Evolutionary conservation across 1,140 invertebrate species (phyloP).

Genomic region (Bactericera cockerelli): DNA sequence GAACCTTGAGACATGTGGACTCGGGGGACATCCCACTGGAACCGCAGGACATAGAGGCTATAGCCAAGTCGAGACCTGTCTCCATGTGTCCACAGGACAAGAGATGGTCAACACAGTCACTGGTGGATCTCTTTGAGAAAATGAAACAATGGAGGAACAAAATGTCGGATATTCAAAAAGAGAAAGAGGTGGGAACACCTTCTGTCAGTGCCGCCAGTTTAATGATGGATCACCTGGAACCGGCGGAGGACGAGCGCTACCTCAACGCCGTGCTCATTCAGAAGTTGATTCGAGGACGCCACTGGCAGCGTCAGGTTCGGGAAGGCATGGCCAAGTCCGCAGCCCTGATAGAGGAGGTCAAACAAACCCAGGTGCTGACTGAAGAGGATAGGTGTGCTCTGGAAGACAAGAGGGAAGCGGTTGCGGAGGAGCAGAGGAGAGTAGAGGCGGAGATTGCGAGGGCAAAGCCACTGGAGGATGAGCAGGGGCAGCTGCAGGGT

Average conservation of each 20-base stretch:
- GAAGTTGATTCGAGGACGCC: no score
- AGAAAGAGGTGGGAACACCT: no score
- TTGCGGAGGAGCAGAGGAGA: background rate
- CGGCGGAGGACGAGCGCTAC: no score
- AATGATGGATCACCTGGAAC: no score
- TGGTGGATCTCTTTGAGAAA: background rate
- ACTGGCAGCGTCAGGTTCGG: no score
- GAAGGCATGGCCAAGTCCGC: no score
- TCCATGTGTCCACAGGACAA: background rate
- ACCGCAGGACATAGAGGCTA: background rate
- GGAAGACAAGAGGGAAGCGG: background rate
- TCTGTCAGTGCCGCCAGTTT: no score
- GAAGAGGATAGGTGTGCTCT: background rate
- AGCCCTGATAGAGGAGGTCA: no score
- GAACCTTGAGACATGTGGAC: background rate
- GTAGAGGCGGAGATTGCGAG: background rate
- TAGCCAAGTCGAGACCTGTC: background rate
- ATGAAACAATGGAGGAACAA: background rate
- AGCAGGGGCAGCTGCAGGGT: no score
- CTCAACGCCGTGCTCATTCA: no score
- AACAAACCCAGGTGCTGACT: background rate
- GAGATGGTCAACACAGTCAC: background rate
- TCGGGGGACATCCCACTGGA: background rate
- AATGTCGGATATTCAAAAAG: background rate
- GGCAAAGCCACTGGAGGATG: no score